Evolutionary conservation across 2,797 vertebrate genomes (phyloP).

Genomic region (Scolopax bukidnonensis): DNA sequence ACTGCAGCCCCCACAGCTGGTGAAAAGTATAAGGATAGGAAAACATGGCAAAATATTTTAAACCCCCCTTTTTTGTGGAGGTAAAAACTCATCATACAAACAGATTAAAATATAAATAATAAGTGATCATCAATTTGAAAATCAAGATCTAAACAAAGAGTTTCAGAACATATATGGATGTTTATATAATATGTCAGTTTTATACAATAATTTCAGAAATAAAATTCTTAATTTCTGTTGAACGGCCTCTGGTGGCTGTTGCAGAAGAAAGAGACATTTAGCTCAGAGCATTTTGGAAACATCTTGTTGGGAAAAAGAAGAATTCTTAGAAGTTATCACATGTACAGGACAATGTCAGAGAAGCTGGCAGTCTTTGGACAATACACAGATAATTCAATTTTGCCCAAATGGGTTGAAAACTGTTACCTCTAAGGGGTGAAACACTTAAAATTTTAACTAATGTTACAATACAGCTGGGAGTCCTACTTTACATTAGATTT

Average conservation of each 20-base stretch:
- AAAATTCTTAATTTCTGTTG: background rate
- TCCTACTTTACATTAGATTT: background rate
- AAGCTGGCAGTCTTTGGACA: background rate
- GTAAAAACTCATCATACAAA: background rate
- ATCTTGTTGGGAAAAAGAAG: background rate
- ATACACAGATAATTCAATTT: background rate
- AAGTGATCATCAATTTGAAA: background rate
- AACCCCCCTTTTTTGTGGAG: fast-evolving
- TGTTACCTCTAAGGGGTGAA: background rate
- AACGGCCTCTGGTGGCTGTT: background rate
- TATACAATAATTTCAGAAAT: background rate
- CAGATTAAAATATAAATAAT: background rate
- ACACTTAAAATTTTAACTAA: background rate
- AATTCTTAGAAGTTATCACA: background rate
- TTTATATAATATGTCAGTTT: background rate
- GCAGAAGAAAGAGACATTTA: background rate
- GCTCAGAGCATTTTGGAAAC: background rate
- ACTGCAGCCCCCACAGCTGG: background rate
- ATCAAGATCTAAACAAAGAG: background rate
- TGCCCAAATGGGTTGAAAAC: background rate
- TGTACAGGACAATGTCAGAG: background rate
- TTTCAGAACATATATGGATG: background rate
- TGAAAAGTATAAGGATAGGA: background rate
- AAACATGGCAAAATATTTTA: background rate
- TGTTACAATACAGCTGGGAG: background rate